Conservation (phyloP, 1,140 invertebrate species). For the Ylistrum balloti region DNA sequence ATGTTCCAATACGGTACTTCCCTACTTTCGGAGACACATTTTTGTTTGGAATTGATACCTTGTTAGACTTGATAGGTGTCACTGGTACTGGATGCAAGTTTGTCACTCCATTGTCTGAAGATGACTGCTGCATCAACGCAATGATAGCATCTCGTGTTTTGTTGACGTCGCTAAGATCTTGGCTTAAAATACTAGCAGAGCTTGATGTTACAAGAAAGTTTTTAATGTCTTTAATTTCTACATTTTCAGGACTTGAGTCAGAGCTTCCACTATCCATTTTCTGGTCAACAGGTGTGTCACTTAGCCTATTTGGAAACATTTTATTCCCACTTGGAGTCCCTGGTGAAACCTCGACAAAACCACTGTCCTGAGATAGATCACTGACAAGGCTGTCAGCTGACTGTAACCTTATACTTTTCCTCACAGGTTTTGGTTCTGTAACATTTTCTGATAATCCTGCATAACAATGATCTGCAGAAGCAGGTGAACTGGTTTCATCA, state of each 20-base stretch:
- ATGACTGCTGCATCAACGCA: constrained; percentile 43
- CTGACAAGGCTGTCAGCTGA: constrained; percentile 45
- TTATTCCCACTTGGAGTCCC: constrained; percentile 41
- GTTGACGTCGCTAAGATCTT: constrained; percentile 36
- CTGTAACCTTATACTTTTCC: constrained; percentile 30
- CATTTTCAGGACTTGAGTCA: constrained; percentile 50
- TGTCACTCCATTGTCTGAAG: neutral
- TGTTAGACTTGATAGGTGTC: neutral
- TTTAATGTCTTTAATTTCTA: constrained; percentile 21
- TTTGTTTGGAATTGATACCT: neutral
- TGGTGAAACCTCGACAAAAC: constrained; percentile 58
- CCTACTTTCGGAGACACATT: constrained; percentile 72
- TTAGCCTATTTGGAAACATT: constrained; percentile 22
- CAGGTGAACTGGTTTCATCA: neutral
- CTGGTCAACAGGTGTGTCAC: constrained; percentile 46
- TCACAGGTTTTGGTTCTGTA: constrained; percentile 9
- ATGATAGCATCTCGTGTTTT: constrained; percentile 55
- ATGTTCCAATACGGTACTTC: constrained; percentile 77
- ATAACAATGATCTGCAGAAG: constrained; percentile 61
- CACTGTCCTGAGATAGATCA: constrained; percentile 68
- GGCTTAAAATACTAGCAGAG: neutral
- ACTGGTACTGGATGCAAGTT: neutral
- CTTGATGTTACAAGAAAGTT: constrained; percentile 19
- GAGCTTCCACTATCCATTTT: neutral
- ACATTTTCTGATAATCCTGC: constrained; percentile 50